These are phyloP conservation scores for Silvanus unidentatus DNA, from an alignment of 2,888 invertebrate genomes.

Conservation along the genomic window DNA sequence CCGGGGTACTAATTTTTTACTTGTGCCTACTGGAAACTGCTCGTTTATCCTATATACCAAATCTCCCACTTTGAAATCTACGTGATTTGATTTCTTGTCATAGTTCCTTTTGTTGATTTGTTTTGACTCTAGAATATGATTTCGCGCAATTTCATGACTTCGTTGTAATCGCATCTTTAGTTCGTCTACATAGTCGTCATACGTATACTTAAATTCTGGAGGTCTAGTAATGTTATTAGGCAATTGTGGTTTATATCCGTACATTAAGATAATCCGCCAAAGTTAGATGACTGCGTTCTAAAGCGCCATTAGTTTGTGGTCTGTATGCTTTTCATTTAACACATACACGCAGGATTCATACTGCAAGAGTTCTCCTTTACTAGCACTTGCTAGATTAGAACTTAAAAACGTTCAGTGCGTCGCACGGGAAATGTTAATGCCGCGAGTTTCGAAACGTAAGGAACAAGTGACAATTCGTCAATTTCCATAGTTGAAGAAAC, in stretches of 20 bases:
- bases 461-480: too few species aligned
- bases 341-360: conserved; percentile 31
- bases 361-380: conserved; percentile 24
- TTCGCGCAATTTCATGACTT: conserved; percentile 19
- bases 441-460: too few species aligned
- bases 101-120: conserved; percentile 24
- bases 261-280: conserved; percentile 33
- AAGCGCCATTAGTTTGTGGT: too few species aligned
- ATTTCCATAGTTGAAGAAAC: too few species aligned
- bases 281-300: conserved; percentile 32
- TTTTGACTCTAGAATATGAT: conserved; percentile 21
- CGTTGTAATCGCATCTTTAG: conserved; percentile 22
- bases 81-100: conserved; percentile 16
- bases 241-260: conserved; percentile 27
- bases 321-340: conserved; percentile 29
- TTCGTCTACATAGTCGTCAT: conserved; percentile 26
- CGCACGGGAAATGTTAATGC: too few species aligned
- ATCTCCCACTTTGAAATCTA: conserved; percentile 12
- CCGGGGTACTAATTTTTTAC: conserved; percentile 14
- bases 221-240: conserved; percentile 24
- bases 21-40: conserved; percentile 10
- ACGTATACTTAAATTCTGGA: too few species aligned
- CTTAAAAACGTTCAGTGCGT: too few species aligned
- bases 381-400: conserved; percentile 13
- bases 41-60: conserved; percentile 11